Evolutionary conservation across 2,888 invertebrate species (phyloP), one percentile per base, ranked within the genome.

Genomic region (Priapulus caudatus): DNA sequence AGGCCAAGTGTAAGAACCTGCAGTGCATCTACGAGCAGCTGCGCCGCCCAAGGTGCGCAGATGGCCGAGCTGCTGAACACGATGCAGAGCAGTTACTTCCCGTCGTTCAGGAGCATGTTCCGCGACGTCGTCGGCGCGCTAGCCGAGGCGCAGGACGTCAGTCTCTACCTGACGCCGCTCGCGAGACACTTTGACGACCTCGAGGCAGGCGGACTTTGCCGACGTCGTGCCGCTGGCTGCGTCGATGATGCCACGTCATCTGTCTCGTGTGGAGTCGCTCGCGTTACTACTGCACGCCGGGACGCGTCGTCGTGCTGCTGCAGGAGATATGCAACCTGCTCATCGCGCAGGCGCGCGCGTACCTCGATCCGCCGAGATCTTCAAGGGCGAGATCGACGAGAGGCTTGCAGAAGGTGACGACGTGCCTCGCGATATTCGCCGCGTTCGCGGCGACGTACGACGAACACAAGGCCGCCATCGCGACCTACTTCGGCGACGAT

Each of bases 361-460:
- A 84, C 71, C 76, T 93, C 60, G 92, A 92, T 66, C 89, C 92
- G 1, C 84, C 2, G 87, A 92, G 1, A 79, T 93, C 54, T 93
- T 95, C 67, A 92, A 92, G 68, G 89, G 89, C 60, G 93, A 93
- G 63, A 85, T 91, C 44, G 91, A 91, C 66, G 93, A 93, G 75
- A 87, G 89, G 0, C 81, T 86, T 68, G 84, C 82, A 68, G 79
- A 89, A 56, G 83, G 92, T 10, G 71, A 71, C n/a, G n/a, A n/a
- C n/a, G n/a, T n/a, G n/a, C n/a, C 55, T 63, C 50, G 59, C 63
- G 51, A 64, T 67, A 4, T 58, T 71, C 21, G 58, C 63, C 22
- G 57, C 60, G 20, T 72, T 70, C 63, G 64, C 62, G 33, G 58
- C 60, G 3, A 62, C 64, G 10, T 72, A 69, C 58, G 67, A 68